Evolutionary conservation across 2,113 vertebrate species (phyloP), one percentile per base, ranked within the genome.

Genomic region (Chaetura pelagica): DNA sequence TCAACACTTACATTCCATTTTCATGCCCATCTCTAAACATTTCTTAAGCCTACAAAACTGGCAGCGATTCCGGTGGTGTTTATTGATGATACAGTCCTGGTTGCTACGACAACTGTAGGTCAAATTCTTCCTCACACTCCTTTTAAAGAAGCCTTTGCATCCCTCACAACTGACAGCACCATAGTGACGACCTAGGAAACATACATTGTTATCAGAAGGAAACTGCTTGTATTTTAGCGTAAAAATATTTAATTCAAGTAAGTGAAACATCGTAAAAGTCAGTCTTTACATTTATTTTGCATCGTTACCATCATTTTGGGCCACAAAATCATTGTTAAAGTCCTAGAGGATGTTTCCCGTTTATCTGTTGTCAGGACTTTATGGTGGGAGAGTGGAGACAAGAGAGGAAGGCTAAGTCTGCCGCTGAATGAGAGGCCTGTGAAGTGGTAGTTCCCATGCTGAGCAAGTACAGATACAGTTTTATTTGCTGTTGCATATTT

Each of bases 11-110:
- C 99, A 99, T 91, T 99, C 99, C 97, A 99, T 99, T 97, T 99
- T 99, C 99, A 99, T 99, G 97, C 99, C 99, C 99, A 99, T 99
- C 78, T 99, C 98, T 92, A 99, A 97, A 96, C 99, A 99, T 97
- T 99, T 99, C 92, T 98, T 99, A 83, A 99, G 98, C 72, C 99
- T 98, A 96, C 99, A 99, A 77, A 99, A 99, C 96, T 99, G 99
- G 97, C 99, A 99, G 95, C 99, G 99, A 94, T 99, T 99, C 91
- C 99, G 98, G 95, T 99, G 99, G 92, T 99, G 99, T 93, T 99
- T 99, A 98, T 99, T 99, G 98, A 99, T 99, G 94, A 99, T 97
- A 85, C 99, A 99, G 97, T 99, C 99, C 86, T 99, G 99, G 98
- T 98, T 99, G 97, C 99, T 99, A 93, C 99, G 99, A 95, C 99